Evolutionary conservation across 92 coral and sea anemone species (phyloP).

Genomic region (Phymanthus crucifer): DNA sequence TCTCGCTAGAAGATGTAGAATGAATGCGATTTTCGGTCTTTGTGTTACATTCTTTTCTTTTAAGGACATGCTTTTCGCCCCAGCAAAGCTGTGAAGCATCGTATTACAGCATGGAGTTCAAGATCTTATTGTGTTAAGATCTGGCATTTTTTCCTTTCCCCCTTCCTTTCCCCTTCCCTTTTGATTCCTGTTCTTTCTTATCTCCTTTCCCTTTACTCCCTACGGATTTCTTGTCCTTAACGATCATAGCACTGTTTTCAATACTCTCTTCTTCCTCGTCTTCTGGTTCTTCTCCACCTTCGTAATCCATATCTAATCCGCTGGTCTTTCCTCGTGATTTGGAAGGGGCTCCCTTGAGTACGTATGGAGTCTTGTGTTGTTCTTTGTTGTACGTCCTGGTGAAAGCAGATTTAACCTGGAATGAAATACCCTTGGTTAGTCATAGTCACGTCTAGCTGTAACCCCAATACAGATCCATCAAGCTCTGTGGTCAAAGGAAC

Average conservation of each 20-base stretch:
- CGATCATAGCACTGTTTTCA: slow-evolving; percentile 80
- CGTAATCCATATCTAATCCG: slow-evolving; percentile 30
- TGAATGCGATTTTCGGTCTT: neutral
- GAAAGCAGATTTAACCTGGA: slow-evolving; percentile 86
- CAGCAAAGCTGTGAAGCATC: neutral
- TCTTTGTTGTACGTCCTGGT: slow-evolving; percentile 91
- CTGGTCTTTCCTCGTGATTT: slow-evolving; percentile 62
- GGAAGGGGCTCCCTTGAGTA: slow-evolving; percentile 59
- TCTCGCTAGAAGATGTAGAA: too few relatives aligned
- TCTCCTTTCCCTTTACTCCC: slow-evolving; percentile 43
- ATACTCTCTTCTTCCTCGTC: slow-evolving; percentile 59
- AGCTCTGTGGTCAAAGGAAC: neutral
- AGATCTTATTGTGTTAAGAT: neutral
- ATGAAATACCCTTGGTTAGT: neutral
- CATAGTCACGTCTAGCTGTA: too few relatives aligned
- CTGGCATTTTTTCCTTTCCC: slow-evolving; percentile 64
- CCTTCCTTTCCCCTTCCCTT: slow-evolving; percentile 32
- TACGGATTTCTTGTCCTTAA: slow-evolving; percentile 46
- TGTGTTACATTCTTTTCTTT: neutral
- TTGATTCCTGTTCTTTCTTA: slow-evolving; percentile 34
- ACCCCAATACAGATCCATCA: neutral
- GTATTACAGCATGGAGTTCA: neutral
- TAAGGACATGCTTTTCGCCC: neutral
- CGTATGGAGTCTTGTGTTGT: slow-evolving; percentile 81
- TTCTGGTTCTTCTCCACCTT: slow-evolving; percentile 23